Evolutionary conservation across 2,888 invertebrate genomes (phyloP), one percentile per base, ranked within the genome.

Genomic region (Anthophora plumipes): DNA sequence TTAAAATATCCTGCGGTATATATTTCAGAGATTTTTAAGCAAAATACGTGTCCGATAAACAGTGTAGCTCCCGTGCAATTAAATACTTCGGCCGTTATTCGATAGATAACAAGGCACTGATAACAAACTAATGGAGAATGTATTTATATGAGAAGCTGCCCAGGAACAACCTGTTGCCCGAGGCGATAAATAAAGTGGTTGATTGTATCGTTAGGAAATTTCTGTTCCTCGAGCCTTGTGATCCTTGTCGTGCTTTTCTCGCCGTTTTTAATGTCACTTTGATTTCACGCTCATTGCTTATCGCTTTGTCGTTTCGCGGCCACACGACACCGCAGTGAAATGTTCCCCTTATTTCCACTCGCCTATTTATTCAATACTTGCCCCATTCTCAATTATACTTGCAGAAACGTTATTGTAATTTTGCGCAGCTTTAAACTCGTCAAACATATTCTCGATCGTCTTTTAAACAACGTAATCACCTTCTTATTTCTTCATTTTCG

Each of bases 141-240:
- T 22, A 50, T 69, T 74, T 69, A 20, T 59, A 43, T 50, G 41
- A 59, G 31, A 8, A 20, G 17, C 57, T 25, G 25, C 25, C 25
- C 31, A 69, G 37, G 20, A 41, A 20, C 73, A 74, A 74, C 73
- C 73, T 74, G 73, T 74, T 74, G 73, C 73, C 59, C 20, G 11
- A 8, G 17, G 11, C 25, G 70, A 69, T 69, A 74, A 69, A 74
- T 70, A 74, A 70, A 69, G 31, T 39, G 20, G 57, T 14, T 59
- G 39, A 70, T 74, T 41, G 50, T 70, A 70, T 70, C 63, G 61
- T 61, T 70, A 43, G 52, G 8, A 61, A 61, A 63, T 61, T 70
- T 25, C 25, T 70, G 41, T 6, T 61, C 9, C 39, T 12, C 39
- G 48, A 59, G 46, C 37, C 31, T 20, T 37, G 17, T 22, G 39